These are phyloP conservation scores for Trichosurus vulpecula DNA, from an alignment of 2,797 vertebrate species.

Conservation along the genomic window DNA sequence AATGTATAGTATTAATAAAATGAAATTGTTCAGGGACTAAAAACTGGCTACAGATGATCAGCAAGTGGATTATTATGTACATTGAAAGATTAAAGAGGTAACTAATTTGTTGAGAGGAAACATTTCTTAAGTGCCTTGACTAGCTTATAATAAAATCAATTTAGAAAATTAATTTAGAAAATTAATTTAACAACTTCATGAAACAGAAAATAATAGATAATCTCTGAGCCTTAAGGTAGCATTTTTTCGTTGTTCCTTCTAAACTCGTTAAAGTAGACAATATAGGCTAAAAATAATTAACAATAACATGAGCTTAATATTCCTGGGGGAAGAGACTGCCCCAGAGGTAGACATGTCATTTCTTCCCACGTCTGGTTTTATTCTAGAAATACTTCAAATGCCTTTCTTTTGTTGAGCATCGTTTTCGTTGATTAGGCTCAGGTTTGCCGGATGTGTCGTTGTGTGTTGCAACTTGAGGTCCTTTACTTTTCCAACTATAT, in stretches of 20 bases:
- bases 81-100: not conserved
- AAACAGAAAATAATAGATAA: slow-evolving; percentile 30
- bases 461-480: not conserved
- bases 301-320: slow-evolving; percentile 14
- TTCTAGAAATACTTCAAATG: not conserved
- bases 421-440: not conserved
- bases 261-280: slow-evolving; percentile 44
- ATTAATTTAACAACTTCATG: not conserved
- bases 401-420: not conserved
- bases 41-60: not conserved
- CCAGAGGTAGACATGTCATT: not conserved
- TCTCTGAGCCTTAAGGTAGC: slow-evolving; percentile 26
- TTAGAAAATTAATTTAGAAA: slow-evolving; percentile 10
- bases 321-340: slow-evolving; percentile 11
- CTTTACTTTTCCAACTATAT: not conserved
- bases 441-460: not conserved
- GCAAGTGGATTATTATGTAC: not conserved
- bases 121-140: not conserved
- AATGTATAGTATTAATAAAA: not conserved
- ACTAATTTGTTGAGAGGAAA: not conserved
- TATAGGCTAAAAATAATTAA: slow-evolving; percentile 19
- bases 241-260: slow-evolving; percentile 1
- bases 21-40: not conserved
- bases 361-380: not conserved
- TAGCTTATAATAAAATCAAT: slow-evolving; percentile 23